Evolutionary conservation across 2,797 vertebrate genomes (phyloP).

Genomic region (Macropus fuliginosus): DNA sequence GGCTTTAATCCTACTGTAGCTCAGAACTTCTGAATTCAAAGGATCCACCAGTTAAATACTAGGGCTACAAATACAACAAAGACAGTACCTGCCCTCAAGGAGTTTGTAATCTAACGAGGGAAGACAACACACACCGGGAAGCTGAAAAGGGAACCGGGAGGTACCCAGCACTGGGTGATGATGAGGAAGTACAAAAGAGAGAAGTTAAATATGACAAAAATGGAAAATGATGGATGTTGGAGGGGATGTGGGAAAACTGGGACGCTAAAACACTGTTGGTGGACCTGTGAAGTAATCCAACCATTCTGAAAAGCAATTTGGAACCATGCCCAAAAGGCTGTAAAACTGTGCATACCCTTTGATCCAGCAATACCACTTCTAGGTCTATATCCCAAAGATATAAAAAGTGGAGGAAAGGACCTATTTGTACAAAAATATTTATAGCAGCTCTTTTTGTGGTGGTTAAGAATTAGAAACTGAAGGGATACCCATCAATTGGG

Average conservation of each 20-base stretch:
- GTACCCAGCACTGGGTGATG: neutral
- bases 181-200: neutral
- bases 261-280: neutral
- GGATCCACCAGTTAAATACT: neutral
- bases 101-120: neutral
- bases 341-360: neutral
- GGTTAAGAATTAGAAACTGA: neutral
- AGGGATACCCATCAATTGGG: neutral
- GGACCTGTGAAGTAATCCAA: neutral
- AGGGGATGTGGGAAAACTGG: neutral
- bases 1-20: no score
- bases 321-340: neutral
- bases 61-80: neutral
- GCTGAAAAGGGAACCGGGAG: neutral
- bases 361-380: neutral
- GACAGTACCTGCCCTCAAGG: neutral
- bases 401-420: neutral
- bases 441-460: neutral
- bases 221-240: neutral
- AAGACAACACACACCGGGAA: neutral
- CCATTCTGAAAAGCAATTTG: neutral
- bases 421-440: neutral
- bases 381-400: neutral
- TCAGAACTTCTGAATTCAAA: no score
- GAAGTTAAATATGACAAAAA: no score